Conservation (phyloP, 2,888 invertebrate genomes). For the Dione juno region DNA sequence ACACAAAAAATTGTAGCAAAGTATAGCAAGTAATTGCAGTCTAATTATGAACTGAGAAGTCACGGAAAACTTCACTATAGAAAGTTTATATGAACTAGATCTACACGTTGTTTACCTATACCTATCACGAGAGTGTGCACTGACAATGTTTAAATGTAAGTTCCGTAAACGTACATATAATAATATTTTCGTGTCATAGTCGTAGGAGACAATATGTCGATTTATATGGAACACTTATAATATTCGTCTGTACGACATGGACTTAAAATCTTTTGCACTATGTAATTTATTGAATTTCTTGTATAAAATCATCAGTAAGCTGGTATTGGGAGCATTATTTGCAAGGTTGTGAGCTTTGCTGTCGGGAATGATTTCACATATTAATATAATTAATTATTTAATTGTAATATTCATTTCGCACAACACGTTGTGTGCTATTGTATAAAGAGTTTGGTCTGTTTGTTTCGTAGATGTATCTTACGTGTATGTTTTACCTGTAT, state of each 20-base stretch:
- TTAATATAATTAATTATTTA: constrained; percentile 68
- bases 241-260: constrained; percentile 28
- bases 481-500: constrained; percentile 73
- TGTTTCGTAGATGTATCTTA: constrained; percentile 76
- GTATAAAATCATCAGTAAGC: constrained; percentile 74
- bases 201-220: constrained; percentile 35
- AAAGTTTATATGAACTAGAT: constrained; percentile 35
- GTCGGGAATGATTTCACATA: constrained; percentile 80
- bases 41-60: constrained; percentile 46
- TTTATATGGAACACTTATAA: constrained; percentile 37
- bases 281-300: constrained; percentile 60
- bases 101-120: constrained; percentile 59
- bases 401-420: constrained; percentile 72
- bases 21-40: constrained; percentile 41
- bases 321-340: constrained; percentile 84
- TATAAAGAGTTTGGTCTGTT: constrained; percentile 79
- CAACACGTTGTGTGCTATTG: constrained; percentile 77
- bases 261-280: constrained; percentile 60
- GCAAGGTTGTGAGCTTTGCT: constrained; percentile 82
- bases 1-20: constrained; percentile 22
- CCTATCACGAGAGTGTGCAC: constrained; percentile 59
- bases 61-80: constrained; percentile 27
- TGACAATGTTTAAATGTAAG: constrained; percentile 41
- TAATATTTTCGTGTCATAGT: constrained; percentile 39
- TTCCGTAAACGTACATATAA: constrained; percentile 31